phyloP scores from a whole-genome alignment of 1,140 invertebrate species.

The Pseudomyrmex dendroicus region DNA sequence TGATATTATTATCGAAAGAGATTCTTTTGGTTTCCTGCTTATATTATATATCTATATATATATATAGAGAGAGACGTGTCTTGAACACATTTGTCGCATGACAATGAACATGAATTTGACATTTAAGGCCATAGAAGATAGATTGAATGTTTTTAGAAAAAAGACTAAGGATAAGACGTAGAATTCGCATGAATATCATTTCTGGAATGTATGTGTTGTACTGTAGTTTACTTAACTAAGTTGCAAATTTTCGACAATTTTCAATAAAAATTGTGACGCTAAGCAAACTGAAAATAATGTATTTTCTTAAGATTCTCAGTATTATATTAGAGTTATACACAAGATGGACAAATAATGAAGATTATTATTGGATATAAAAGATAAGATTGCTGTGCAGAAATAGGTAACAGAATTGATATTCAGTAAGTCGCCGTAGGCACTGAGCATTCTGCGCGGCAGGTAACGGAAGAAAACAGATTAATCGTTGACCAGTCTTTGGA shows the following conservation, averaged over 20 bases:
- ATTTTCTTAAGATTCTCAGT: background rate
- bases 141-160: background rate
- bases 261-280: constrained; percentile 13
- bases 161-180: background rate
- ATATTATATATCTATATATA: background rate
- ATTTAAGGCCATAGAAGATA: constrained; percentile 42
- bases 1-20: background rate
- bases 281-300: constrained; percentile 6
- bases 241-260: constrained; percentile 12
- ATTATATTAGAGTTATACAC: background rate
- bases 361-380: background rate
- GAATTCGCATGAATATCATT: constrained; percentile 7
- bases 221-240: background rate
- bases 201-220: background rate
- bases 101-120: constrained; percentile 1
- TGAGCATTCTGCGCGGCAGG: constrained; percentile 2
- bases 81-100: constrained; percentile 20
- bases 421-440: constrained; percentile 1
- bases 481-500: background rate
- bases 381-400: constrained; percentile 22
- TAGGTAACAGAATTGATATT: constrained; percentile 3
- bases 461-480: constrained; percentile 20
- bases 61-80: background rate
- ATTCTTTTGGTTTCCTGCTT: constrained; percentile 43
- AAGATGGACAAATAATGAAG: background rate